A percentile compares a stretch with the other conserved stretches of the same genome.
Conservation (phyloP, 2,797 vertebrate species). For the Neostethus bicornis region DNA sequence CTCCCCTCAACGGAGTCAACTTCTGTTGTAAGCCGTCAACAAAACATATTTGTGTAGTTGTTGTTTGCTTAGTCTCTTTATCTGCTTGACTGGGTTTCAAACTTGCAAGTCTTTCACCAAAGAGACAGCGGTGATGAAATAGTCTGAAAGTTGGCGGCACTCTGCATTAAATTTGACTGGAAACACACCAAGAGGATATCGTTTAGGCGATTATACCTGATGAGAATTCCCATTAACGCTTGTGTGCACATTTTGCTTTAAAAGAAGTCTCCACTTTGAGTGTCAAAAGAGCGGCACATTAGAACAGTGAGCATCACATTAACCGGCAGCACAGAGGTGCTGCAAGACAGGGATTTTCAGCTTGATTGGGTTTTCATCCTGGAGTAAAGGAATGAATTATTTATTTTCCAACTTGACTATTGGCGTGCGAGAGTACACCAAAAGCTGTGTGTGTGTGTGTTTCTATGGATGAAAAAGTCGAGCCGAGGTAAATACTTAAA, state of each 20-base stretch:
- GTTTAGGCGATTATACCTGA: slow-evolving; percentile 74
- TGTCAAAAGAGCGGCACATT: slow-evolving; percentile 78
- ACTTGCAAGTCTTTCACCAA: slow-evolving; percentile 57
- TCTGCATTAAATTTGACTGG: slow-evolving; percentile 35
- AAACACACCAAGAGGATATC: slow-evolving; percentile 61
- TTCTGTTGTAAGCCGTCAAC: slow-evolving; percentile 45
- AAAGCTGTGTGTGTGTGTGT: slow-evolving; percentile 27
- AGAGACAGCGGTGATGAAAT: slow-evolving; percentile 70
- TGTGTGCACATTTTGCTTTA: slow-evolving; percentile 58
- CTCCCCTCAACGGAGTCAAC: slow-evolving; percentile 40
- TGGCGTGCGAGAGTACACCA: slow-evolving; percentile 42
- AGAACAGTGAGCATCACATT: slow-evolving; percentile 82
- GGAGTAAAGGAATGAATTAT: slow-evolving; percentile 88
- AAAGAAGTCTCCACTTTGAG: slow-evolving; percentile 73
- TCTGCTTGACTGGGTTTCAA: slow-evolving; percentile 72
- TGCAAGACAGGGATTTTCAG: slow-evolving; percentile 87
- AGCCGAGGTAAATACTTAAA: slow-evolving; percentile 75
- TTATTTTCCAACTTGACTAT: slow-evolving; percentile 77
- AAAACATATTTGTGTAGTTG: slow-evolving; percentile 65
- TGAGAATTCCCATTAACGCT: slow-evolving; percentile 68
- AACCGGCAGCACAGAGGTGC: slow-evolving; percentile 86
- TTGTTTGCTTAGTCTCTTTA: slow-evolving; percentile 73
- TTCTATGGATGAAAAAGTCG: slow-evolving; percentile 62
- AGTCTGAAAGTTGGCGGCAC: slow-evolving; percentile 62
- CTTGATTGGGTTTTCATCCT: slow-evolving; percentile 91